phyloP scores from a whole-genome alignment of 1,140 invertebrate species.

The Solenopsis invicta region DNA sequence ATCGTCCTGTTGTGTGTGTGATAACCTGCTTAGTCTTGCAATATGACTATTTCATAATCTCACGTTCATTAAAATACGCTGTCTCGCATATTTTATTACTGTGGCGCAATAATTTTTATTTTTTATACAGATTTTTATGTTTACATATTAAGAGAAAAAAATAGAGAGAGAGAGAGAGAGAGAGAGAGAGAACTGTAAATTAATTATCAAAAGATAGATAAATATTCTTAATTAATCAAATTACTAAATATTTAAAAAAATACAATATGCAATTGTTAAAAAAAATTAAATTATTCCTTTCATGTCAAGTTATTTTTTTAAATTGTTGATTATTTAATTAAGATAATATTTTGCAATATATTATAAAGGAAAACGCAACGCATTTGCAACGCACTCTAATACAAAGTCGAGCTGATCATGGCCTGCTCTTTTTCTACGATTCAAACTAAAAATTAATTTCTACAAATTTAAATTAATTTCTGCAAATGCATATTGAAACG shows the following conservation, averaged over 20 bases:
- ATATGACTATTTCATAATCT: not conserved
- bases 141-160: not conserved
- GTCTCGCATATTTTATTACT: not conserved
- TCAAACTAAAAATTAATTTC: constrained; percentile 39
- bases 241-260: not conserved
- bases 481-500: not conserved
- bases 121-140: not conserved
- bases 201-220: not conserved
- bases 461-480: constrained; percentile 30
- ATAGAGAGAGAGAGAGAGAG: not conserved
- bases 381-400: not conserved
- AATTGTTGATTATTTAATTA: not conserved
- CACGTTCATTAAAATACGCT: constrained; percentile 8
- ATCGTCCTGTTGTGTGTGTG: not conserved
- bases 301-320: not conserved
- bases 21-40: constrained; percentile 41
- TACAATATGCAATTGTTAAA: not conserved
- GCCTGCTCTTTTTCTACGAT: not conserved
- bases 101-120: not conserved
- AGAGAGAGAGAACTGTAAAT: not conserved
- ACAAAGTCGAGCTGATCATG: constrained; percentile 2
- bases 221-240: constrained; percentile 10
- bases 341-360: not conserved
- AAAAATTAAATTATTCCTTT: not conserved
- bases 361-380: not conserved